Evolutionary conservation across 2,113 vertebrate species (phyloP).

Genomic region (Fregata magnificens): DNA sequence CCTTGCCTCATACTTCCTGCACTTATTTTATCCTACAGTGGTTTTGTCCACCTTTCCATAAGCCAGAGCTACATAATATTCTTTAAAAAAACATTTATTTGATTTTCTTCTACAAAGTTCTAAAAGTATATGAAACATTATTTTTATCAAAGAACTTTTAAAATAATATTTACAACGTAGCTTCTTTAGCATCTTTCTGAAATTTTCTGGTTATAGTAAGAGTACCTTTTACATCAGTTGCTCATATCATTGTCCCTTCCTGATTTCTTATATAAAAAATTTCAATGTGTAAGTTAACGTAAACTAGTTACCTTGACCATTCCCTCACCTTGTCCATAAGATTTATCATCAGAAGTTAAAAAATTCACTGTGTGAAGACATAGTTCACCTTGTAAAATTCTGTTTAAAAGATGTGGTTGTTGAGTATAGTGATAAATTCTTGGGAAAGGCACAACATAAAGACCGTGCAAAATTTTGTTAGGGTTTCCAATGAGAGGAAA

Average conservation of each 20-base stretch:
- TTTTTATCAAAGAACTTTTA: background rate
- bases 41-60: background rate
- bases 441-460: background rate
- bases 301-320: background rate
- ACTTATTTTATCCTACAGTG: background rate
- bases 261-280: background rate
- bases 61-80: background rate
- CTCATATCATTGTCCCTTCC: background rate
- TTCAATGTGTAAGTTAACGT: background rate
- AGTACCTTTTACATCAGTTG: background rate
- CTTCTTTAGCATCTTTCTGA: background rate
- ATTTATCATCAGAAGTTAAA: background rate
- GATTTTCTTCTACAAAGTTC: background rate
- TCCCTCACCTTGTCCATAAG: background rate
- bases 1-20: background rate
- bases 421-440: background rate
- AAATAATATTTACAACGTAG: background rate
- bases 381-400: background rate
- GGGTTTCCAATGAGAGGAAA: background rate
- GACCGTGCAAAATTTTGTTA: background rate
- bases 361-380: background rate
- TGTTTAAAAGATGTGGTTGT: background rate
- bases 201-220: background rate
- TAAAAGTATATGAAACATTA: background rate
- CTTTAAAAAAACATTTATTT: background rate